Evolutionary conservation across 2,888 invertebrate species (phyloP).

Genomic region (Alloscopus bannaensis): DNA sequence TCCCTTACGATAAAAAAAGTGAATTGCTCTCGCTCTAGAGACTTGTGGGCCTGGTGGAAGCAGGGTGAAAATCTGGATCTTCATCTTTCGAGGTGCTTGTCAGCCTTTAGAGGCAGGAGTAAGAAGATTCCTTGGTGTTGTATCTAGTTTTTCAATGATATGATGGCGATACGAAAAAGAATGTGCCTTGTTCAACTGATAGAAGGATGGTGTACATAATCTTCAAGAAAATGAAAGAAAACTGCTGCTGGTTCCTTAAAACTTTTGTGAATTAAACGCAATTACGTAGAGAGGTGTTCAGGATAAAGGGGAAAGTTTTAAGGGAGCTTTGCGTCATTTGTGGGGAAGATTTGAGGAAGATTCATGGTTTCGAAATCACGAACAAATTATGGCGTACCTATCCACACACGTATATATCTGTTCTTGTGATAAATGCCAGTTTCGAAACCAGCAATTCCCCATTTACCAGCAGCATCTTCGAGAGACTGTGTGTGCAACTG

Average conservation of each 20-base stretch:
- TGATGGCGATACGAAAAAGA: background rate
- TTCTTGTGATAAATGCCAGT: background rate
- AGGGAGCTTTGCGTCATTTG: background rate
- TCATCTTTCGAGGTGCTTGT: slow-evolving; percentile 44
- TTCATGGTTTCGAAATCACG: slow-evolving; percentile 15
- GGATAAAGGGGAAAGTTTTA: background rate
- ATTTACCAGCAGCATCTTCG: background rate
- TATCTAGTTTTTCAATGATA: background rate
- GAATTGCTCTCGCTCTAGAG: slow-evolving; percentile 19
- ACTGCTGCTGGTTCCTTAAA: background rate
- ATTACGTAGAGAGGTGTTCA: background rate
- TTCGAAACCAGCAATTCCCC: background rate
- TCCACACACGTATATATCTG: background rate
- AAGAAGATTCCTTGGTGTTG: background rate
- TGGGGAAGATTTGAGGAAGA: slow-evolving; percentile 13
- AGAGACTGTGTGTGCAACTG: background rate
- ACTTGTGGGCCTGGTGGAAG: background rate
- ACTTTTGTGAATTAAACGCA: background rate
- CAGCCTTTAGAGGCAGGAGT: background rate
- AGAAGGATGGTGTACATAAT: too few species aligned
- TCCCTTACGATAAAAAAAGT: slow-evolving; percentile 16
- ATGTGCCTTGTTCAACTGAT: background rate
- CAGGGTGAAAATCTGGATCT: slow-evolving; percentile 55
- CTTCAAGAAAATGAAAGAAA: background rate
- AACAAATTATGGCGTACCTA: slow-evolving; percentile 16